phyloP scores from a whole-genome alignment of 2,113 vertebrate species.

The Boulengeromyrus knoepffleri region DNA sequence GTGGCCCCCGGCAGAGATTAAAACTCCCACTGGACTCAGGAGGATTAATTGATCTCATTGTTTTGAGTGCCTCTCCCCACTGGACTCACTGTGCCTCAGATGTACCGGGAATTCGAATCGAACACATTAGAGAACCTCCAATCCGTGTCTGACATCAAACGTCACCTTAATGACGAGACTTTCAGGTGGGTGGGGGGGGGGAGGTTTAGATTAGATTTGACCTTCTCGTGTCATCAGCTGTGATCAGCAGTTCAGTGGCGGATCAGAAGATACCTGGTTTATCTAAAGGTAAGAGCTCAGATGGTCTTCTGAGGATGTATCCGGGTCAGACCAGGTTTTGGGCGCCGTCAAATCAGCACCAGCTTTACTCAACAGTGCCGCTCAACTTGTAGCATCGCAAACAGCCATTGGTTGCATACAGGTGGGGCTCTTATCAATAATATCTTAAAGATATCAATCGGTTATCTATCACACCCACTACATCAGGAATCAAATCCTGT shows the following conservation, averaged over 20 bases:
- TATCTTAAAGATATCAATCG: not conserved
- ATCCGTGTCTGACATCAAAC: not conserved
- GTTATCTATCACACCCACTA: not conserved
- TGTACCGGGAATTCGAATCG: not conserved
- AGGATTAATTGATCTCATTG: conserved; percentile 26
- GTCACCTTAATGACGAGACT: not conserved
- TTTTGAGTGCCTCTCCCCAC: conserved; percentile 17
- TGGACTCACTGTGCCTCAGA: not conserved
- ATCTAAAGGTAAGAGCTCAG: not conserved
- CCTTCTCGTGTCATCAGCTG: not conserved
- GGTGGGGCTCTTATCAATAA: not conserved
- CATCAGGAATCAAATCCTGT: not conserved
- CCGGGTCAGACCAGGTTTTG: not conserved
- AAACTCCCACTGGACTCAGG: not conserved
- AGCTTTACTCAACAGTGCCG: not conserved
- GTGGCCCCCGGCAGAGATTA: conserved; percentile 2
- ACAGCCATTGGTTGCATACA: not conserved
- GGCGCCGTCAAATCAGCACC: not conserved
- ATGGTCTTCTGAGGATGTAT: not conserved
- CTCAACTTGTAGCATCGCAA: not conserved
- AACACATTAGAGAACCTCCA: not conserved
- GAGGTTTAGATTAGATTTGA: not conserved
- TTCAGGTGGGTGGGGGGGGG: not conserved
- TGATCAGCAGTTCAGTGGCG: not conserved
- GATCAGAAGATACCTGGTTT: not conserved